Conservation (phyloP, 2,797 vertebrate species). For the Syngnathus rostellatus region DNA sequence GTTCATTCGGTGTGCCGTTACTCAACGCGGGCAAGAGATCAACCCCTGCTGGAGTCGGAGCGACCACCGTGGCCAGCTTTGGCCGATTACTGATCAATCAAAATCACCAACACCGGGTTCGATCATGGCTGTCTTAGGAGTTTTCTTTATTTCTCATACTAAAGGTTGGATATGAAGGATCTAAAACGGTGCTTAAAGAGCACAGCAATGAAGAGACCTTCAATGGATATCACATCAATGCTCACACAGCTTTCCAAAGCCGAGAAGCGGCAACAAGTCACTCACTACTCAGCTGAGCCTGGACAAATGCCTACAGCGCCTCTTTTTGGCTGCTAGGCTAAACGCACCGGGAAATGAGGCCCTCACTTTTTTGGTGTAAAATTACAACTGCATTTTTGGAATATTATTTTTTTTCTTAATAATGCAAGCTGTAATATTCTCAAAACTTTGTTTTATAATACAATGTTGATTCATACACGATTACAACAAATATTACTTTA, state of each 20-base stretch:
- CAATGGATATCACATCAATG: neutral
- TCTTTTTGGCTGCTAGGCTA: slow-evolving; percentile 50
- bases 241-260: slow-evolving; percentile 4
- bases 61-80: neutral
- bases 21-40: slow-evolving; percentile 31
- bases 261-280: slow-evolving; percentile 20
- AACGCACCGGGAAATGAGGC: slow-evolving; percentile 14
- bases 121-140: too few species aligned
- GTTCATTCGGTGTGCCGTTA: slow-evolving; percentile 40
- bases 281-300: slow-evolving; percentile 6
- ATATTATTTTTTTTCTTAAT: neutral
- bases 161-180: too few species aligned
- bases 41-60: slow-evolving; percentile 36
- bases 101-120: slow-evolving; percentile 6
- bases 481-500: too few species aligned
- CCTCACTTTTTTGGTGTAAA: neutral
- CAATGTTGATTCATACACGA: too few species aligned
- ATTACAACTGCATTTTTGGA: too few species aligned
- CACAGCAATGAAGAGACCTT: neutral
- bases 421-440: too few species aligned
- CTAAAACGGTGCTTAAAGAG: too few species aligned
- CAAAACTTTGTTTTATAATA: too few species aligned
- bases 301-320: slow-evolving; percentile 53
- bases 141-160: too few species aligned
- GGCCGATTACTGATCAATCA: neutral